These are phyloP conservation scores for Gobiocypris rarus DNA, from an alignment of 2,113 vertebrate genomes.

Conservation along the genomic window DNA sequence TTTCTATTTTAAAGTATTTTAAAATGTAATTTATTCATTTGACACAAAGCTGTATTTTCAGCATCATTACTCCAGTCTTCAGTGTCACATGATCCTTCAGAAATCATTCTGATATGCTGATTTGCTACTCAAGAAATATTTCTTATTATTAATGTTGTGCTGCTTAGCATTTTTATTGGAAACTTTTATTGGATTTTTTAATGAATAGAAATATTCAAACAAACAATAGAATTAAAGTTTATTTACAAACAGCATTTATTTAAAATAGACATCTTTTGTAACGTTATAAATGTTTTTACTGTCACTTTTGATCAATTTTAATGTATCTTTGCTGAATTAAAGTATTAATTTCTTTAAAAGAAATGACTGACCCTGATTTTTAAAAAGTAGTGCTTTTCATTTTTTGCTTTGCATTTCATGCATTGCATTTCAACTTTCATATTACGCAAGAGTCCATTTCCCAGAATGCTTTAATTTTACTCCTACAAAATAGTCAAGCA, in stretches of 20 bases:
- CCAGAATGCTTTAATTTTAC: background rate
- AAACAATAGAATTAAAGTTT: background rate
- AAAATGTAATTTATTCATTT: background rate
- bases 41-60: no score
- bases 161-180: background rate
- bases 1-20: no score
- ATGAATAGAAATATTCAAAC: background rate
- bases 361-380: background rate
- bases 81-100: background rate
- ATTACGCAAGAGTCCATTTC: background rate
- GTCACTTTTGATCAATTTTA: background rate
- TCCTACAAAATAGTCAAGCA: background rate
- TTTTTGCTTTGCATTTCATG: background rate
- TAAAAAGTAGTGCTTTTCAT: background rate
- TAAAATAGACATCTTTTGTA: background rate
- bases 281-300: background rate
- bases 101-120: background rate
- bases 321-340: background rate
- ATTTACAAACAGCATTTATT: background rate
- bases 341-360: background rate
- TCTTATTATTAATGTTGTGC: background rate
- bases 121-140: background rate
- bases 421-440: background rate
- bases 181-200: background rate
- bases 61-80: background rate